These are phyloP conservation scores for Lepus timidus DNA, from an alignment of 2,113 vertebrate species.

Conservation along the genomic window DNA sequence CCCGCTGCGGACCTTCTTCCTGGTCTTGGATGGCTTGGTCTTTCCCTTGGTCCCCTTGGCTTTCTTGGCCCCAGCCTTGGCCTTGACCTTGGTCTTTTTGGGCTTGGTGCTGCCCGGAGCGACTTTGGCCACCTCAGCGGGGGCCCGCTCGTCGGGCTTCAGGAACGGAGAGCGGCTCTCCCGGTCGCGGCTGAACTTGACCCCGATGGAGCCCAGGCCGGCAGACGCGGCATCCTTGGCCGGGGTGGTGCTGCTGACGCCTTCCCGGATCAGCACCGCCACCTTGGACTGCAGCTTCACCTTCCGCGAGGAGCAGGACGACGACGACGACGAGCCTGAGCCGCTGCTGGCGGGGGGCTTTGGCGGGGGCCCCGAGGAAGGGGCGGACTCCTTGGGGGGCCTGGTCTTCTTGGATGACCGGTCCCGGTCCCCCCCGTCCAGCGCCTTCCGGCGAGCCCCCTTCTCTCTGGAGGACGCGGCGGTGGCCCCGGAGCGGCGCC, in stretches of 20 bases:
- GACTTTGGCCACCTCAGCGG: constrained; percentile 84
- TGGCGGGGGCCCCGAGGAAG: constrained; percentile 61
- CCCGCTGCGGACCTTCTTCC: constrained; percentile 79
- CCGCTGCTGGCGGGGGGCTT: constrained; percentile 72
- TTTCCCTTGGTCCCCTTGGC: constrained; percentile 80
- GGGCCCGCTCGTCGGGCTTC: constrained; percentile 87
- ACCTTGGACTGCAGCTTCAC: constrained; percentile 97
- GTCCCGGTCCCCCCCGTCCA: constrained; percentile 78
- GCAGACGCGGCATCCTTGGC: constrained; percentile 84
- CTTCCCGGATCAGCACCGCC: constrained; percentile 94
- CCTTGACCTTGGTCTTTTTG: constrained; percentile 81
- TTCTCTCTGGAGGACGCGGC: constrained; percentile 83
- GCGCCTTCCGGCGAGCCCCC: constrained; percentile 80
- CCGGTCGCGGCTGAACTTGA: constrained; percentile 95
- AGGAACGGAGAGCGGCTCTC: constrained; percentile 96
- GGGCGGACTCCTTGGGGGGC: constrained; percentile 76
- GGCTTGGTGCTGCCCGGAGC: constrained; percentile 71
- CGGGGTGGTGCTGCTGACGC: constrained; percentile 94
- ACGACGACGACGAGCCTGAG: constrained; percentile 6
- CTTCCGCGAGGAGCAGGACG: constrained; percentile 86
- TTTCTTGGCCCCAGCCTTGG: constrained; percentile 77
- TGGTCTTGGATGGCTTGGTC: constrained; percentile 82
- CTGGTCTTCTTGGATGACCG: constrained; percentile 79
- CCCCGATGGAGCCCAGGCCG: constrained; percentile 90
- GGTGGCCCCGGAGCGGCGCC: constrained; percentile 56